phyloP scores from a whole-genome alignment of 2,888 invertebrate genomes.

The Callyntrura sp. region DNA sequence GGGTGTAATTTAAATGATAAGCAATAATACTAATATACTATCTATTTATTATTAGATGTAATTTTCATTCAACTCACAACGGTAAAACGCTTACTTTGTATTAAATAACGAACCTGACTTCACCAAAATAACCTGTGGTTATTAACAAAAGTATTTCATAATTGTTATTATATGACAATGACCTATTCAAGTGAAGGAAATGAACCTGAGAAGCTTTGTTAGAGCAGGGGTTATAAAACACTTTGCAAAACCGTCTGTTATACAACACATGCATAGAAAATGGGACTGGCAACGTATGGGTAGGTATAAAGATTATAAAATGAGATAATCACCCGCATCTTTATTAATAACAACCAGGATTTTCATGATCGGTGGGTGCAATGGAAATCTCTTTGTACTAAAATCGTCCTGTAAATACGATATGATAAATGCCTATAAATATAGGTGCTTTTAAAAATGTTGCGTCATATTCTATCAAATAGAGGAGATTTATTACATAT shows the following conservation, averaged over 20 bases:
- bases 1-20: too few species aligned
- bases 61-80: too few species aligned
- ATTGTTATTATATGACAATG: constrained; percentile 48
- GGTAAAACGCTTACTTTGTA: constrained; percentile 15
- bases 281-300: background rate
- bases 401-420: background rate
- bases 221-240: background rate
- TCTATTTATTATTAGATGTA: too few species aligned
- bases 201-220: too few species aligned
- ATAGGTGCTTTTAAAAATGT: too few species aligned
- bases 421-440: too few species aligned
- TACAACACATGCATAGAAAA: too few species aligned
- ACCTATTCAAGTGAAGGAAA: constrained; percentile 56
- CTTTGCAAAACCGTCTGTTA: constrained; percentile 31
- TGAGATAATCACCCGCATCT: constrained; percentile 1
- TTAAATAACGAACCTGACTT: background rate
- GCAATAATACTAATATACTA: too few species aligned
- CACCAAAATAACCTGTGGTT: constrained; percentile 23
- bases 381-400: background rate
- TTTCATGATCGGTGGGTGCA: constrained; percentile 38
- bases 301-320: background rate
- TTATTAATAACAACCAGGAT: constrained; percentile 15
- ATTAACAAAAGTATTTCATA: constrained; percentile 19
- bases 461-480: too few species aligned
- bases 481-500: too few species aligned